Conservation (phyloP, 2,888 invertebrate species). For the Julus scanicus region DNA sequence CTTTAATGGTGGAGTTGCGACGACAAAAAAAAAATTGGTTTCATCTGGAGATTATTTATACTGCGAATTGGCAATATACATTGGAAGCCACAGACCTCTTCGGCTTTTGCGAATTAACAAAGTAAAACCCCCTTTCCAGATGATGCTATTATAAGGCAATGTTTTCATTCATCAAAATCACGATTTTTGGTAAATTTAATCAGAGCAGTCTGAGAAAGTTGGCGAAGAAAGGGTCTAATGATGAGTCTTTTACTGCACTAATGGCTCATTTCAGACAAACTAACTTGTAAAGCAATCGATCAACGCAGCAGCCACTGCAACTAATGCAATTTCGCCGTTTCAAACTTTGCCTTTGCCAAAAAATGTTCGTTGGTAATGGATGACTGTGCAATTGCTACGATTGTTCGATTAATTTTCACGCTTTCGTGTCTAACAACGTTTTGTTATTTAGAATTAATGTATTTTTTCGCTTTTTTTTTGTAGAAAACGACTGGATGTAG, state of each 20-base stretch:
- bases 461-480: neutral
- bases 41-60: slow-evolving; percentile 17
- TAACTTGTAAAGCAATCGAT: slow-evolving; percentile 41
- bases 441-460: slow-evolving; percentile 44
- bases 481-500: neutral
- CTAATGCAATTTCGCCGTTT: slow-evolving; percentile 25
- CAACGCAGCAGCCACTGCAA: slow-evolving; percentile 43
- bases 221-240: neutral
- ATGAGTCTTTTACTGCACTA: slow-evolving; percentile 45
- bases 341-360: neutral
- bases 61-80: neutral
- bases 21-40: neutral
- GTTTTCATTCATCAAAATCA: slow-evolving; percentile 45
- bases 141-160: slow-evolving; percentile 25
- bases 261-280: slow-evolving; percentile 47
- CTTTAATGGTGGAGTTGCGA: neutral
- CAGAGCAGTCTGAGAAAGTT: neutral
- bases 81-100: neutral
- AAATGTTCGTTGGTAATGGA: neutral
- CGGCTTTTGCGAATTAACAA: slow-evolving; percentile 9
- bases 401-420: slow-evolving; percentile 43
- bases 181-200: slow-evolving; percentile 31
- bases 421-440: slow-evolving; percentile 40
- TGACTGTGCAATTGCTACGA: slow-evolving; percentile 37
- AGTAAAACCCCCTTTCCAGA: slow-evolving; percentile 8